These are phyloP conservation scores for Pimpla rufipes DNA, from an alignment of 2,888 invertebrate genomes.

Conservation along the genomic window DNA sequence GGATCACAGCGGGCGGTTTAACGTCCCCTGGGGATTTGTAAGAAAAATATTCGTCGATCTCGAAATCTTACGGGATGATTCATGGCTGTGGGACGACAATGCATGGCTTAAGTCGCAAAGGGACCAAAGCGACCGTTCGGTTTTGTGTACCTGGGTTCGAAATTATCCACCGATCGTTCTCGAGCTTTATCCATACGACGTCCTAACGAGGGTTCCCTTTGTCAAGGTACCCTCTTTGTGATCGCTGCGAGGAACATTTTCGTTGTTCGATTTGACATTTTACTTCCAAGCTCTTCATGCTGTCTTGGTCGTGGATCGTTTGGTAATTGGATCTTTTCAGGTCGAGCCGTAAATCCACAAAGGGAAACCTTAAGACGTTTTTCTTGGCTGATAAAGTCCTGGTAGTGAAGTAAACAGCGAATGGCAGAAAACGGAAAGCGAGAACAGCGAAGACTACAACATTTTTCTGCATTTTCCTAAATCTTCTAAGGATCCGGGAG, in stretches of 20 bases:
- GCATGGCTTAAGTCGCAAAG: neutral
- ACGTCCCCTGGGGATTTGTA: conserved; percentile 4
- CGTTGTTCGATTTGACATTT: neutral
- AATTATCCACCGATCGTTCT: conserved; percentile 32
- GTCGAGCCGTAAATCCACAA: too few species aligned
- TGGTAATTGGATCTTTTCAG: too few species aligned
- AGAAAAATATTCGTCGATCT: neutral
- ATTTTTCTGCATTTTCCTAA: too few species aligned
- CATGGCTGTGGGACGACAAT: neutral
- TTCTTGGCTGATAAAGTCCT: too few species aligned
- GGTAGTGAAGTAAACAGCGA: too few species aligned
- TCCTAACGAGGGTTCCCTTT: conserved; percentile 12
- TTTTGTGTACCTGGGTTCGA: conserved; percentile 26
- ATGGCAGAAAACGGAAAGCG: too few species aligned
- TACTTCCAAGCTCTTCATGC: conserved; percentile 57
- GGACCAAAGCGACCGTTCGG: neutral
- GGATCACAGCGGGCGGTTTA: neutral
- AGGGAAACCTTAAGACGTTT: too few species aligned
- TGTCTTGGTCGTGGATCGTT: too few species aligned
- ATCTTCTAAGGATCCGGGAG: too few species aligned
- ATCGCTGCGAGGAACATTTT: neutral
- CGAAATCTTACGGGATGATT: neutral
- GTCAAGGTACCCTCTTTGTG: neutral
- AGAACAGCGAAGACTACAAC: too few species aligned
- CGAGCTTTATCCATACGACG: neutral